Percentiles rank a stretch among this genome's conserved stretches.
These are phyloP conservation scores for Junco hyemalis DNA, from an alignment of 2,113 vertebrate species.

Conservation along the genomic window DNA sequence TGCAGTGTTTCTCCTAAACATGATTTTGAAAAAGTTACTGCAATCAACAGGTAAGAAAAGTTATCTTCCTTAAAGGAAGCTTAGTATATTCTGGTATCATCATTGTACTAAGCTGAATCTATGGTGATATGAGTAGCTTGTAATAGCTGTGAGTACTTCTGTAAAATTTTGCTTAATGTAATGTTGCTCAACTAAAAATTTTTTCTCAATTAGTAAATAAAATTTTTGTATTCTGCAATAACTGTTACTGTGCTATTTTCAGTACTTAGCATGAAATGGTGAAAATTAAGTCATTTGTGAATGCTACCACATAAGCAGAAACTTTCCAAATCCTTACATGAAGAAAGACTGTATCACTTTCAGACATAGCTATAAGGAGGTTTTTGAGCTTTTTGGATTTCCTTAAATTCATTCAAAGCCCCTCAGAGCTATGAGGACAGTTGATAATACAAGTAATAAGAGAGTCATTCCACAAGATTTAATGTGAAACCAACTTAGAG, in stretches of 20 bases:
- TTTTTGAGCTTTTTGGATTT: neutral
- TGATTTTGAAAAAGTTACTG: neutral
- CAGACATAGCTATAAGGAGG: neutral
- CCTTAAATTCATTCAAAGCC: slow-evolving; percentile 37
- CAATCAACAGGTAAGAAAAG: neutral
- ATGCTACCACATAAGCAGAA: neutral
- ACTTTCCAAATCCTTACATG: neutral
- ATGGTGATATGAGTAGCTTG: neutral
- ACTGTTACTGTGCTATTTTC: neutral
- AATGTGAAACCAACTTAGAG: neutral
- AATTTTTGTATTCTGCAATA: neutral
- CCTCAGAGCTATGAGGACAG: neutral
- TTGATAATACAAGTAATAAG: neutral
- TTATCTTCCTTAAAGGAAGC: neutral
- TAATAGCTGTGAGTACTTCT: neutral
- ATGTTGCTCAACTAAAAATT: neutral
- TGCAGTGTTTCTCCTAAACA: neutral
- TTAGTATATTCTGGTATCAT: neutral
- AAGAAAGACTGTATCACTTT: neutral
- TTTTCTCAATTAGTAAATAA: neutral
- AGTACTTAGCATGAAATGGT: neutral
- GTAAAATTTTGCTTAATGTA: neutral
- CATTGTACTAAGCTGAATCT: neutral
- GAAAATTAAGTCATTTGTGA: neutral
- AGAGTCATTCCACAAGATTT: neutral